Conservation (phyloP, 2,888 invertebrate species). For the Lagria hirta region DNA sequence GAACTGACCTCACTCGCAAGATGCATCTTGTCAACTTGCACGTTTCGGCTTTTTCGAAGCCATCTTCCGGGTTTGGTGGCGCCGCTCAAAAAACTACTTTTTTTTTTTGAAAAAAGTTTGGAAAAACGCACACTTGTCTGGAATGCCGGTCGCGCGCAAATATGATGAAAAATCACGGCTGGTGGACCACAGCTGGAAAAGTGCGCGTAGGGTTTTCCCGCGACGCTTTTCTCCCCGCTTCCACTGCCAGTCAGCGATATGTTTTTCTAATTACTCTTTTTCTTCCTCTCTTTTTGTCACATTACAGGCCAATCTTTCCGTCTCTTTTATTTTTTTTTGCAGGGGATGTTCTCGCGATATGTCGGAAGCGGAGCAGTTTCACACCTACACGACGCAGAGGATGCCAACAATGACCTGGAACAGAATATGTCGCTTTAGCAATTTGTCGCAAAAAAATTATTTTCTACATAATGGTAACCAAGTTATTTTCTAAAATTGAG, state of each 20-base stretch:
- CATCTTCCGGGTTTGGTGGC: constrained; percentile 1
- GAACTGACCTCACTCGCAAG: constrained; percentile 75
- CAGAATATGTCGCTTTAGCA: too few species aligned
- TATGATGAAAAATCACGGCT: constrained; percentile 53
- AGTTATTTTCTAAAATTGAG: too few species aligned
- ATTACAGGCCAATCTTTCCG: constrained; percentile 10
- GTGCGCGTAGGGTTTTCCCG: constrained; percentile 48
- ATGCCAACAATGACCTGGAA: too few species aligned
- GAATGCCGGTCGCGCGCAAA: constrained; percentile 34
- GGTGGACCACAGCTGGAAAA: constrained; percentile 51
- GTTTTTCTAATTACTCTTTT: constrained; percentile 47
- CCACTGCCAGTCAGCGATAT: constrained; percentile 39
- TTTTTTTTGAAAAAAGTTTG: too few species aligned
- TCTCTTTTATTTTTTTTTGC: constrained; percentile 3
- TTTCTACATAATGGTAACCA: too few species aligned
- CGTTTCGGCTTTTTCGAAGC: not conserved
- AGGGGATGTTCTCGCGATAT: not conserved
- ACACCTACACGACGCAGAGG: too few species aligned
- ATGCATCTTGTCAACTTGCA: constrained; percentile 65
- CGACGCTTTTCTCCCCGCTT: constrained; percentile 36
- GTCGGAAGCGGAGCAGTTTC: too few species aligned
- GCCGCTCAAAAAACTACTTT: too few species aligned
- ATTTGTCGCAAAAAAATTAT: too few species aligned
- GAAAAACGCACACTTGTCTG: too few species aligned
- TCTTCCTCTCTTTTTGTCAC: constrained; percentile 37